Evolutionary conservation across 2,888 invertebrate species (phyloP), one percentile per base, ranked within the genome.

Genomic region (Dusona sp.): DNA sequence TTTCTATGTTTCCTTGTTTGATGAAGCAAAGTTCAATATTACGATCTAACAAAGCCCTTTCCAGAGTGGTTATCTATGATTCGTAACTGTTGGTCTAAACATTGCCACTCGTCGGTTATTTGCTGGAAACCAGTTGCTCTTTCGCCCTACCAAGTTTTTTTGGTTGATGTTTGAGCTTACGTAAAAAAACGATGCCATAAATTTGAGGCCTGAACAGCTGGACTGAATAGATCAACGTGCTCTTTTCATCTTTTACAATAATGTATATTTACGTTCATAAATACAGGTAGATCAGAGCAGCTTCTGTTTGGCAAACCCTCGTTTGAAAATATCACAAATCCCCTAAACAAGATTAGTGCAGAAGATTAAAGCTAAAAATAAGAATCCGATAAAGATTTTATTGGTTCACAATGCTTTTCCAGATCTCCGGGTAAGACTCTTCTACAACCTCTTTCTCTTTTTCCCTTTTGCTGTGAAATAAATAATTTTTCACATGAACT

Each of bases 401-500:
- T 2, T n/a, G n/a, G 33, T 33, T 16, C 19, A 1, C 48, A 51
- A 51, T 51, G n/a, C 11, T 54, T 73, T 73, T 13, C 6, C n/a
- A n/a, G 51, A 33, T n/a, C 19, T 13, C 16, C 42, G 19, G 22
- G 19, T 64, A 19, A 57, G 33, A 7, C 2, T 38, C 2, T 45
- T 64, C n/a, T 33, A 57, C 48, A 19, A 16, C 11, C 2, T n/a
- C 22, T 16, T 16, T 78, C 19, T 38, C 8, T 19, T 25, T 13
- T 22, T 7, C 75, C 9, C 33, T 67, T 74, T 9, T 33, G n/a
- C 11, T 19, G 38, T 33, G 25, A 54, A 48, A 64, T 36, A 36
- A 38, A 74, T 19, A 85, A 81, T 73, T 65, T 36, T 42, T 45
- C 25, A 22, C 33, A 36, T 33, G 25, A 19, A 11, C 16, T 7